Conservation (phyloP, 2,797 vertebrate species). For the Erethizon dorsatum region DNA sequence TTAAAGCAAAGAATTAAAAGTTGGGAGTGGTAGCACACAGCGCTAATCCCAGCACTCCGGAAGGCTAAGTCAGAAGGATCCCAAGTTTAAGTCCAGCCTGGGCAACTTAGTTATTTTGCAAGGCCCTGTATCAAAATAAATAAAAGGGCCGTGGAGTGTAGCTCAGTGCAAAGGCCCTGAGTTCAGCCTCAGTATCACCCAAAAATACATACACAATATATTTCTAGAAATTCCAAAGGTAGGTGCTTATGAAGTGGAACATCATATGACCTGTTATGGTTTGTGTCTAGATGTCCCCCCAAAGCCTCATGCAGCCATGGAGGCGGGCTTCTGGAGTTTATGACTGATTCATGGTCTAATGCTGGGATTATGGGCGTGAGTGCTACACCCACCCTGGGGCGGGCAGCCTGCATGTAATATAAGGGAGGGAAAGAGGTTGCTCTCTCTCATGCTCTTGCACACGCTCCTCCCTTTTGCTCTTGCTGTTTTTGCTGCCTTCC, state of each 20-base stretch:
- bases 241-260: too few relatives aligned
- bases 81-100: neutral
- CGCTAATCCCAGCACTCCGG: neutral
- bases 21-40: neutral
- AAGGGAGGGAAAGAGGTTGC: too few relatives aligned
- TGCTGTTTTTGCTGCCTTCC: too few relatives aligned
- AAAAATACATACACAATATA: neutral
- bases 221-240: neutral
- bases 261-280: neutral
- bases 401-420: too few relatives aligned
- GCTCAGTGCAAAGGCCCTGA: neutral
- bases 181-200: neutral
- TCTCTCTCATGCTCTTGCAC: too few relatives aligned
- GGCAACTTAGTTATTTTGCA: neutral
- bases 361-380: too few relatives aligned
- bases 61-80: neutral
- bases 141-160: neutral
- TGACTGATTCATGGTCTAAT: too few relatives aligned
- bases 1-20: neutral
- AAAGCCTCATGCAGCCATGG: too few relatives aligned
- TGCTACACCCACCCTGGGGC: too few relatives aligned
- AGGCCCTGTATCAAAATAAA: neutral
- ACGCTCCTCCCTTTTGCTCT: too few relatives aligned
- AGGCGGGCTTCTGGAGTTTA: too few relatives aligned
- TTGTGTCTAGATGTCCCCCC: too few relatives aligned